Evolutionary conservation across 53 echinoderm and acorn worm species (phyloP).

Genomic region (Arbacia lixula): DNA sequence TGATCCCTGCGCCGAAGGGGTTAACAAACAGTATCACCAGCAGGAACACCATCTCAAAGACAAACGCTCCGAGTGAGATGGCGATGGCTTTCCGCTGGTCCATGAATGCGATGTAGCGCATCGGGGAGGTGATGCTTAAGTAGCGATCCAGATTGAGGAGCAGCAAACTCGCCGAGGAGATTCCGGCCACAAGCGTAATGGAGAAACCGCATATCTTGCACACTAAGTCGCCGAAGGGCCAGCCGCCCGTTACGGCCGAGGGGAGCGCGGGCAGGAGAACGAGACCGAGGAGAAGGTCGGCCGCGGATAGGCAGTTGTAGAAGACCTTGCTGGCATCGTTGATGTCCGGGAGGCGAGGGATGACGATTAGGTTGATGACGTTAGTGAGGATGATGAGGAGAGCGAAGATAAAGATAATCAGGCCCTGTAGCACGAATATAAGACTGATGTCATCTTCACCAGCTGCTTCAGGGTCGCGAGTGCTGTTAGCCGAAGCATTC

Average conservation of each 20-base stretch:
- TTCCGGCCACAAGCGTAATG: slow-evolving; percentile 67
- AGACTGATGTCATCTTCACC: background rate
- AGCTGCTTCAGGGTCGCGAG: background rate
- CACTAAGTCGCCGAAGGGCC: slow-evolving; percentile 21
- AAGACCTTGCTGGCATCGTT: slow-evolving; percentile 45
- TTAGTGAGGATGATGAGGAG: slow-evolving; percentile 26
- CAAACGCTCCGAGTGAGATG: background rate
- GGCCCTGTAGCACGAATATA: slow-evolving; percentile 18
- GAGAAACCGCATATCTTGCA: slow-evolving; percentile 38
- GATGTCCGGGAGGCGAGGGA: slow-evolving; percentile 42
- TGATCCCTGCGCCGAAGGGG: slow-evolving; percentile 19
- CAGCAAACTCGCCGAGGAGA: slow-evolving; percentile 79
- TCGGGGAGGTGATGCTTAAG: slow-evolving; percentile 81
- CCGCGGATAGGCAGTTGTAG: slow-evolving; percentile 35
- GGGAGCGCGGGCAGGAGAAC: slow-evolving; percentile 31
- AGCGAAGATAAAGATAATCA: slow-evolving; percentile 32
- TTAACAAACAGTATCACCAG: slow-evolving; percentile 8
- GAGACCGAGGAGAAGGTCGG: slow-evolving; percentile 27
- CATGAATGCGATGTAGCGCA: slow-evolving; percentile 69
- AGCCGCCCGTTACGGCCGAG: background rate
- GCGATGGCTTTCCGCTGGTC: background rate
- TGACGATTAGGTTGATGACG: slow-evolving; percentile 26
- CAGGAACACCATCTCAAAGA: background rate
- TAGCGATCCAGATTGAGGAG: slow-evolving; percentile 85
- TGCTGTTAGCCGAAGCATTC: background rate